Conservation (phyloP, 23 tunicate species). For the Styela plicata region DNA sequence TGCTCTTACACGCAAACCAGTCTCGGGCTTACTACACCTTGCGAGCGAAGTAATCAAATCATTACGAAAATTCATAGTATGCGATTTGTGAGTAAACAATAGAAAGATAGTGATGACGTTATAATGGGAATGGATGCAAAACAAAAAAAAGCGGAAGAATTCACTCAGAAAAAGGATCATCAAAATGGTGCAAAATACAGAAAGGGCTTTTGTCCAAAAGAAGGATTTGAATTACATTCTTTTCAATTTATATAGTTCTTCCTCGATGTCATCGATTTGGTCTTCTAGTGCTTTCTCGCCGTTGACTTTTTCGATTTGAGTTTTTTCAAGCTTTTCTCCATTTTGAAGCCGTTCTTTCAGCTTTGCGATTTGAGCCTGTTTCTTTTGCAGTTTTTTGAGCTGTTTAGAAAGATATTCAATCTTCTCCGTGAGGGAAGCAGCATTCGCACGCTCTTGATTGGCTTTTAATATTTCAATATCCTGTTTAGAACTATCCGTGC, state of each 20-base stretch:
- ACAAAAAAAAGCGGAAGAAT: too few species aligned
- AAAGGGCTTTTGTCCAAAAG: too few species aligned
- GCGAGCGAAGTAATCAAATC: too few species aligned
- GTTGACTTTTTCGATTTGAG: slow-evolving; percentile 27
- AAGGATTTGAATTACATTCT: slow-evolving; percentile 21
- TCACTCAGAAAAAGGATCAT: too few species aligned
- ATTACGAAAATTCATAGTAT: too few species aligned
- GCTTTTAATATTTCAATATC: neutral
- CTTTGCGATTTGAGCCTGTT: slow-evolving; percentile 15
- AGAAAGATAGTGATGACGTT: too few species aligned
- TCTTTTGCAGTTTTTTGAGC: slow-evolving; percentile 33
- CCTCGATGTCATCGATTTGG: slow-evolving; percentile 36
- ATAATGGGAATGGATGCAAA: too few species aligned
- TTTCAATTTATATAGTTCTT: slow-evolving; percentile 18
- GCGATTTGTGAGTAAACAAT: too few species aligned
- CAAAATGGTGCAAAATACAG: too few species aligned
- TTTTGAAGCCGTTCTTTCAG: slow-evolving; percentile 15
- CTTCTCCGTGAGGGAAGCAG: neutral
- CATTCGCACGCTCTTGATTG: neutral
- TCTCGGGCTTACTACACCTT: too few species aligned
- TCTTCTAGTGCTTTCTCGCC: slow-evolving; percentile 29
- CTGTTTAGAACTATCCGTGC: neutral
- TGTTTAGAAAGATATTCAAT: slow-evolving; percentile 24
- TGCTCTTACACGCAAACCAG: too few species aligned
- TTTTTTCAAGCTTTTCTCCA: slow-evolving; percentile 35